Evolutionary conservation across 2,888 invertebrate species (phyloP).

Genomic region (Drosophila vallismaia): DNA sequence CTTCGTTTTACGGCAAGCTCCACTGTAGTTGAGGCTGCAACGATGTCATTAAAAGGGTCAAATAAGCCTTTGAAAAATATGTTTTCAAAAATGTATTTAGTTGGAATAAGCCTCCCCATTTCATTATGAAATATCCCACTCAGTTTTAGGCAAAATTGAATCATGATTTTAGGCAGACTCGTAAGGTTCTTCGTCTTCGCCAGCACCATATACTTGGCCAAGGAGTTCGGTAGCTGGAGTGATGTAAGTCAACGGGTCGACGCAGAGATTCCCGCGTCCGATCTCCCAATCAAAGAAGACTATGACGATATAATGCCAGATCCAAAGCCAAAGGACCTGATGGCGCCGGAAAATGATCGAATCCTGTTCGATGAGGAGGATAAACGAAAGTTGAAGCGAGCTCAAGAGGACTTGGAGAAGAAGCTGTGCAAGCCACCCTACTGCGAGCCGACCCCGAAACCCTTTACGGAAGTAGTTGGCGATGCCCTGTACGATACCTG

Average conservation of each 20-base stretch:
- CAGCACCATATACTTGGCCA: conserved; percentile 42
- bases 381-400: conserved; percentile 31
- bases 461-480: conserved; percentile 29
- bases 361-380: conserved; percentile 31
- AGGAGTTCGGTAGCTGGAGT: conserved; percentile 41
- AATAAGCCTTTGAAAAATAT: background rate
- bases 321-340: background rate
- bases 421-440: conserved; percentile 24
- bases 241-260: background rate
- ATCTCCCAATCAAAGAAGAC: background rate
- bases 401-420: conserved; percentile 26
- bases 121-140: background rate
- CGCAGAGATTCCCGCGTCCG: background rate
- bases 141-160: background rate
- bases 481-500: conserved; percentile 43
- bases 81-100: background rate
- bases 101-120: background rate
- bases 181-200: conserved; percentile 33
- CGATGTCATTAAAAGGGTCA: background rate
- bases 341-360: background rate
- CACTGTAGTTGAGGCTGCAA: conserved; percentile 87
- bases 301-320: background rate
- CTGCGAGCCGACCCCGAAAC: conserved; percentile 32
- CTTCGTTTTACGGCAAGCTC: conserved; percentile 89
- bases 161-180: conserved; percentile 43